phyloP scores from a whole-genome alignment of 2,797 vertebrate species.

The Lepilemur ruficaudatus region DNA sequence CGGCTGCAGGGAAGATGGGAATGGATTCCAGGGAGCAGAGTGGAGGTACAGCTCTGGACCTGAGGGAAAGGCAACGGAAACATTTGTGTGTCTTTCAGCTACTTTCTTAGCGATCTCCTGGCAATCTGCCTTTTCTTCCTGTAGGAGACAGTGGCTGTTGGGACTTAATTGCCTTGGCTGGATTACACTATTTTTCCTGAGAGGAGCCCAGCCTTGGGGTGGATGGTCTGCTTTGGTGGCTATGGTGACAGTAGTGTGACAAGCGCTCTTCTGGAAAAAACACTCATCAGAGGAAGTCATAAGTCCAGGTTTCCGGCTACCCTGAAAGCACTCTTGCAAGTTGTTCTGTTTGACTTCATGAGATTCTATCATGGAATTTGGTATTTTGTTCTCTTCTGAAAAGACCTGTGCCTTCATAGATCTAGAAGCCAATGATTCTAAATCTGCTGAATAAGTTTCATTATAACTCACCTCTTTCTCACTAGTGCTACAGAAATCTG shows the following conservation, averaged over 20 bases:
- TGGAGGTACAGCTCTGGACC: conserved; percentile 30
- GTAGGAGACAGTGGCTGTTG: background rate
- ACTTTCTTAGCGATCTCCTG: conserved; percentile 43
- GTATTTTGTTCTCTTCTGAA: background rate
- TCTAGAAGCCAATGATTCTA: conserved; percentile 59
- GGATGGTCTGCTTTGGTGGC: background rate
- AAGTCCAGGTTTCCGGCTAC: conserved; percentile 49
- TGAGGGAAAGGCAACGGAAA: conserved; percentile 7
- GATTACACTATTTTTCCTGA: conserved; percentile 36
- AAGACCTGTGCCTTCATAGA: conserved; percentile 25
- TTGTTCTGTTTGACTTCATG: conserved; percentile 44
- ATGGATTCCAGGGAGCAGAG: conserved; percentile 13
- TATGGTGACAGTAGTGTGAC: background rate
- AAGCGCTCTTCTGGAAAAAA: conserved; percentile 71
- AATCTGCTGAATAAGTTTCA: conserved; percentile 48
- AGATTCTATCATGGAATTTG: background rate
- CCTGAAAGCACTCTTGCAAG: conserved; percentile 16
- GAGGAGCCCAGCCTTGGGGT: conserved; percentile 39
- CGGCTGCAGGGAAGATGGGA: conserved; percentile 43
- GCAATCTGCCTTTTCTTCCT: conserved; percentile 58
- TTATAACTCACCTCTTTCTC: conserved; percentile 69
- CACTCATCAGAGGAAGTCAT: conserved; percentile 50
- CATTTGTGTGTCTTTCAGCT: background rate
- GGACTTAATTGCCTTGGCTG: background rate
- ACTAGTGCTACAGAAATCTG: conserved; percentile 60